These are phyloP conservation scores for Drosophila pseudotakahashii DNA, from an alignment of 2,888 invertebrate species.

Conservation along the genomic window DNA sequence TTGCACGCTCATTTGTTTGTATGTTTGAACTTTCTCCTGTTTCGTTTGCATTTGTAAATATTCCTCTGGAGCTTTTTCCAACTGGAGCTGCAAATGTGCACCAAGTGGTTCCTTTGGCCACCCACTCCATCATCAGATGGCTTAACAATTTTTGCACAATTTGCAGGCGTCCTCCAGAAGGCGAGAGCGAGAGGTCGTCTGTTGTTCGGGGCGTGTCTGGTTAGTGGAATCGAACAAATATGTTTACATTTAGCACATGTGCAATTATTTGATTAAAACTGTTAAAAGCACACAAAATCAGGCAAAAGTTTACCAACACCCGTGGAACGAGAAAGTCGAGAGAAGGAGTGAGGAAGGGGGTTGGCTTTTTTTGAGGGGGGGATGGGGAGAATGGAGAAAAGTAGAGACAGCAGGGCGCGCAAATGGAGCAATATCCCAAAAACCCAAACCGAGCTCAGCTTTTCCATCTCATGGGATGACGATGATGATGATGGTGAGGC, in stretches of 20 bases:
- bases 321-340: conserved; percentile 25
- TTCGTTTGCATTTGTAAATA: conserved; percentile 83
- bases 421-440: conserved; percentile 64
- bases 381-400: conserved; percentile 5
- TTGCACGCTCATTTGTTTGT: conserved; percentile 83
- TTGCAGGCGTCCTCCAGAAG: conserved; percentile 51
- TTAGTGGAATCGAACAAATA: conserved; percentile 83
- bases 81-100: conserved; percentile 29
- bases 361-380: neutral
- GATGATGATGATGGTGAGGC: conserved; percentile 18
- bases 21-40: conserved; percentile 83
- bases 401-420: conserved; percentile 48
- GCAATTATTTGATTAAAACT: conserved; percentile 84
- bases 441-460: conserved; percentile 1
- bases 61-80: conserved; percentile 63
- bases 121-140: conserved; percentile 32
- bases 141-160: conserved; percentile 70
- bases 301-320: conserved; percentile 77
- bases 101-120: conserved; percentile 1
- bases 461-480: conserved; percentile 11
- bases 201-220: conserved; percentile 66
- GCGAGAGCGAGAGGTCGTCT: conserved; percentile 26
- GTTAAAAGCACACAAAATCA: conserved; percentile 82
- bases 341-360: conserved; percentile 22
- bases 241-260: conserved; percentile 83